Evolutionary conservation across 2,113 vertebrate genomes (phyloP), one percentile per base, ranked within the genome.

Genomic region (Urocynchramus pylzowi): DNA sequence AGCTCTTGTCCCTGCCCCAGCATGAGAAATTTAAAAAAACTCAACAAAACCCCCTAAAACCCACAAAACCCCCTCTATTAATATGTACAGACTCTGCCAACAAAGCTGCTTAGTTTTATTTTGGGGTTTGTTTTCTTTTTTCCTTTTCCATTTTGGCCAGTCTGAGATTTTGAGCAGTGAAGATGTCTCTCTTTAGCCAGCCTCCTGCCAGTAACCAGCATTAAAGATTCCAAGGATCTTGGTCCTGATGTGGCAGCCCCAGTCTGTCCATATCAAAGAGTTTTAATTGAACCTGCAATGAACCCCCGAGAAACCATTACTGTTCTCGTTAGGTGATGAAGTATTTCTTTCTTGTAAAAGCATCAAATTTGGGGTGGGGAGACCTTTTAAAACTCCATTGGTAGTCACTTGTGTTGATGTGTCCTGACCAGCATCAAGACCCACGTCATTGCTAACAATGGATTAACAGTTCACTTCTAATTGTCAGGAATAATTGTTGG

Each of bases 11-110:
- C 41, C 42, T 50, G 16, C 27, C 45, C 73, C 19, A 57, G 31
- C 1, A 1, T 1, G 42, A 75, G 67, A 85, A 78, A 70, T n/a
- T 63, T 1, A 15, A 42, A 57, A 22, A 16, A 20, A 26, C n/a
- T n/a, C n/a, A 33, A 44, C 6, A 63, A n/a, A 21, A 16, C 16
- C 3, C 6, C 17, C n/a, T n/a, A 16, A 10, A 35, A 59, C 17
- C 11, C n/a, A 11, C 16, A 45, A 16, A 6, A 3, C 0, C 1
- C 4, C 24, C 1, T 3, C 24, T 2, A 7, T 24, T 28, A 17
- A 67, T 80, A 44, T 31, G 13, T 47, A 30, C 12, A 56, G 37
- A 16, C 7, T 77, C 31, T 10, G 33, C 59, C 50, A 21, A 39
- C 23, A 52, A 50, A 74, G 11, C 9, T n/a, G 50, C 31, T 44